Percentiles rank a stretch among this genome's conserved stretches.
phyloP scores from a whole-genome alignment of 2,797 vertebrate genomes.

The Myotis planiceps region DNA sequence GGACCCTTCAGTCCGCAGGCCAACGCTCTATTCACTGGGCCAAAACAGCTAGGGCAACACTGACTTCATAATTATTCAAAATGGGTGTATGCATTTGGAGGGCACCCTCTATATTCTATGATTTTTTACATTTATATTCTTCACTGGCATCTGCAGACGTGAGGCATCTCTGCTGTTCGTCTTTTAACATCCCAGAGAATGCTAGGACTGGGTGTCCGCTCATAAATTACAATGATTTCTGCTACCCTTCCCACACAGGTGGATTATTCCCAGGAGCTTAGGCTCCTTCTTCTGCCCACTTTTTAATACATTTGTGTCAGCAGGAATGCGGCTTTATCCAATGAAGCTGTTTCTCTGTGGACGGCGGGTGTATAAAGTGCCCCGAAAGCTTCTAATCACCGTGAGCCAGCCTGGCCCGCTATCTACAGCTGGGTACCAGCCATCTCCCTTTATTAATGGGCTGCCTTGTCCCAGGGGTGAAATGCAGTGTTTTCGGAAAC shows the following conservation, averaged over 20 bases:
- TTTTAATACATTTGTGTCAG: conserved; percentile 54
- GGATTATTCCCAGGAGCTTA: neutral
- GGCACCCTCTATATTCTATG: no score
- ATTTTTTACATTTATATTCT: neutral
- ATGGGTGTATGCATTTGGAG: neutral
- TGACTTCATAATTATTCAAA: neutral
- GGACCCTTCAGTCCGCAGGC: no score
- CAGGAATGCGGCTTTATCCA: conserved; percentile 22
- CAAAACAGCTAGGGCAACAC: no score
- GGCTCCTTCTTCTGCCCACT: neutral
- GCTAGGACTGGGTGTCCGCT: neutral
- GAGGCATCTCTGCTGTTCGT: neutral
- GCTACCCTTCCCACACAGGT: neutral
- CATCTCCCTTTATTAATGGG: conserved; percentile 59
- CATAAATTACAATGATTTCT: neutral
- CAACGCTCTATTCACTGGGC: no score
- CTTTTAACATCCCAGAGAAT: neutral
- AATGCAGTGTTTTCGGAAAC: conserved; percentile 56
- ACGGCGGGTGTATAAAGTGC: conserved; percentile 20
- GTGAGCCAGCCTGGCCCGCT: accelerated
- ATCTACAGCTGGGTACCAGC: conserved; percentile 23
- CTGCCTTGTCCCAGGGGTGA: conserved; percentile 53
- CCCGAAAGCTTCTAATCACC: conserved; percentile 41
- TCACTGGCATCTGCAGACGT: neutral
- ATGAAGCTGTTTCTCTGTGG: neutral